Percentiles rank a stretch among this genome's conserved stretches.
phyloP scores from a whole-genome alignment of 2,888 invertebrate genomes.

The Mythimna impura region DNA sequence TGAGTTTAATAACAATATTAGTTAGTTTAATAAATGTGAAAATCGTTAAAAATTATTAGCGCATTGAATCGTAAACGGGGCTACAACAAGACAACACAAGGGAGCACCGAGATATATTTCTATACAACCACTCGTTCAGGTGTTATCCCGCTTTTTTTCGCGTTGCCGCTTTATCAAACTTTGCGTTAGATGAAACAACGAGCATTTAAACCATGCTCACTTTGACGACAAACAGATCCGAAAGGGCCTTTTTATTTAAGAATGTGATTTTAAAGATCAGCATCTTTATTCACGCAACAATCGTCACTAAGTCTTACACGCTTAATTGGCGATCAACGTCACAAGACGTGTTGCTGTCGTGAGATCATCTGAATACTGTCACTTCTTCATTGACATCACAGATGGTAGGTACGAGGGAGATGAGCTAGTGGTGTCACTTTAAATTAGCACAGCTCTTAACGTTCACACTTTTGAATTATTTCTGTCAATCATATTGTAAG shows the following conservation, averaged over 20 bases:
- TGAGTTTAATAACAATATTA: too few species aligned
- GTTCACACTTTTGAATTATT: slow-evolving; percentile 16
- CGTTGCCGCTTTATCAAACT: too few species aligned
- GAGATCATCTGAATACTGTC: slow-evolving; percentile 7
- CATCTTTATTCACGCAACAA: too few species aligned
- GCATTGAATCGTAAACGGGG: not conserved
- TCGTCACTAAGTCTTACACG: not conserved
- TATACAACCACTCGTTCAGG: too few species aligned
- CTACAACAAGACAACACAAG: not conserved
- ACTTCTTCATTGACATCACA: not conserved
- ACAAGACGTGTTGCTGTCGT: not conserved
- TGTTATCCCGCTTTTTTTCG: too few species aligned
- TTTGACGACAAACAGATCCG: too few species aligned
- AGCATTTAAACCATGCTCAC: too few species aligned
- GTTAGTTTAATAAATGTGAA: not conserved
- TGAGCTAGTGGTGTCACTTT: slow-evolving; percentile 20
- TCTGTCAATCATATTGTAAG: slow-evolving; percentile 20
- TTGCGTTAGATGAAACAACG: too few species aligned
- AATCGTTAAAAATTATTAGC: not conserved
- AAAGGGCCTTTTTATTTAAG: too few species aligned
- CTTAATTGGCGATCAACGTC: slow-evolving; percentile 6
- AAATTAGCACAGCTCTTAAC: slow-evolving; percentile 4
- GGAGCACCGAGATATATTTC: too few species aligned
- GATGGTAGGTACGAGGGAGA: not conserved
- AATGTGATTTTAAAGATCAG: too few species aligned